Percentiles rank a stretch among this genome's conserved stretches.
These are phyloP conservation scores for Cyclophora punctaria DNA, from an alignment of 2,888 invertebrate species.

Conservation along the genomic window DNA sequence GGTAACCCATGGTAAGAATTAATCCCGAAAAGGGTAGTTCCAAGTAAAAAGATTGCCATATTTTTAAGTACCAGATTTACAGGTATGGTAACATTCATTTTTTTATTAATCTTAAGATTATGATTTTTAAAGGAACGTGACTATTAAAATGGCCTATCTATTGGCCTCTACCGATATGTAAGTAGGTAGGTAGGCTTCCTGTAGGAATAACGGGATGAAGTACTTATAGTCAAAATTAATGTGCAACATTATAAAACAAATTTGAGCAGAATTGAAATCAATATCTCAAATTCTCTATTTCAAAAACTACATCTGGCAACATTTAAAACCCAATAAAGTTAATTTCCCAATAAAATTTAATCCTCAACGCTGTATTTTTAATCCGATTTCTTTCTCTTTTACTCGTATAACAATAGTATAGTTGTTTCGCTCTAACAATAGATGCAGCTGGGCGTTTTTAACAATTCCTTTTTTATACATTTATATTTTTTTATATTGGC, in stretches of 20 bases:
- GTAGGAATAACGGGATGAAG: no score
- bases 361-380: slow-evolving; percentile 45
- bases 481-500: slow-evolving; percentile 54
- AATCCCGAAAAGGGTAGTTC: slow-evolving; percentile 48
- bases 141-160: no score
- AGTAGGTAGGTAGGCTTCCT: no score
- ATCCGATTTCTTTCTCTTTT: slow-evolving; percentile 47
- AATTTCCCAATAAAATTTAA: slow-evolving; percentile 62
- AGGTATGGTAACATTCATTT: no score
- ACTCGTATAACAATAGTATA: slow-evolving; percentile 17
- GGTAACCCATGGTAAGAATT: slow-evolving; percentile 6
- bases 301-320: slow-evolving; percentile 24
- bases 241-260: no score
- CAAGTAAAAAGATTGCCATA: slow-evolving; percentile 20
- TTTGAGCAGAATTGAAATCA: no score
- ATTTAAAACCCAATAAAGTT: slow-evolving; percentile 48
- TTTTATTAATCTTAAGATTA: no score
- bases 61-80: no score
- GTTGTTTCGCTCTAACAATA: slow-evolving; percentile 39
- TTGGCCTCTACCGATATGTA: no score
- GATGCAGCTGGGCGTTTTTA: slow-evolving; percentile 61
- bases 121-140: no score
- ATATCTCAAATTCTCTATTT: no score
- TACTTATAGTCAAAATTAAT: no score
- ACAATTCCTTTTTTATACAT: slow-evolving; percentile 42